Conservation (phyloP, 2,888 invertebrate species). For the Luffia ferchaultella region DNA sequence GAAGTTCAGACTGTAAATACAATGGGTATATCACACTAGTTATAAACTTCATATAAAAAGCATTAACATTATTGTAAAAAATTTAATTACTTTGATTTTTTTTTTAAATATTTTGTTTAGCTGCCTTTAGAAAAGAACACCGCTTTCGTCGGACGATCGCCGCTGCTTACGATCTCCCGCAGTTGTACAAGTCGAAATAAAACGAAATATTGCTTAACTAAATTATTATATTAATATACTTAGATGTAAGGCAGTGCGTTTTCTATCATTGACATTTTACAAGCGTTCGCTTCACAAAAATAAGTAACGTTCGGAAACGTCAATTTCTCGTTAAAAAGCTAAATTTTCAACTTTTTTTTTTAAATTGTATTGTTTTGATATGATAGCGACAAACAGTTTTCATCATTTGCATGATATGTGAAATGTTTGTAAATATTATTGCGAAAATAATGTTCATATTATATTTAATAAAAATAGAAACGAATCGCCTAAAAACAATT, state of each 20-base stretch:
- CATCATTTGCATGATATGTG: slow-evolving; percentile 48
- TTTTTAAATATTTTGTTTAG: not conserved
- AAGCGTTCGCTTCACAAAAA: slow-evolving; percentile 31
- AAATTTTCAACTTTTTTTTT: not conserved
- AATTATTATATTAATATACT: slow-evolving; percentile 27
- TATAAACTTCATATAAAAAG: not conserved
- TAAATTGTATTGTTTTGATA: slow-evolving; percentile 7
- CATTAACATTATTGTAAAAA: not conserved
- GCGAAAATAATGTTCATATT: slow-evolving; percentile 21
- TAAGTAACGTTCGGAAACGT: not conserved
- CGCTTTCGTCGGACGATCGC: not conserved
- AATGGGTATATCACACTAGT: not conserved
- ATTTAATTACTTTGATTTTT: too few species aligned
- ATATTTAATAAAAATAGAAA: slow-evolving; percentile 15
- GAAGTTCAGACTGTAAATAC: not conserved
- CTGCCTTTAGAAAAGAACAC: not conserved
- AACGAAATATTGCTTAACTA: not conserved
- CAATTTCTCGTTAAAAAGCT: not conserved
- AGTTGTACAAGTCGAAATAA: not conserved
- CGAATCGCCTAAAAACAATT: too few species aligned
- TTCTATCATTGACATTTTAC: slow-evolving; percentile 28
- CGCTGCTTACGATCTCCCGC: not conserved
- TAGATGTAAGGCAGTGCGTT: slow-evolving; percentile 61
- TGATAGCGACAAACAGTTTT: slow-evolving; percentile 5
- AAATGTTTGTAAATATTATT: slow-evolving; percentile 12